Conservation (phyloP, 2,888 invertebrate genomes). For the Athrips mouffetella region DNA sequence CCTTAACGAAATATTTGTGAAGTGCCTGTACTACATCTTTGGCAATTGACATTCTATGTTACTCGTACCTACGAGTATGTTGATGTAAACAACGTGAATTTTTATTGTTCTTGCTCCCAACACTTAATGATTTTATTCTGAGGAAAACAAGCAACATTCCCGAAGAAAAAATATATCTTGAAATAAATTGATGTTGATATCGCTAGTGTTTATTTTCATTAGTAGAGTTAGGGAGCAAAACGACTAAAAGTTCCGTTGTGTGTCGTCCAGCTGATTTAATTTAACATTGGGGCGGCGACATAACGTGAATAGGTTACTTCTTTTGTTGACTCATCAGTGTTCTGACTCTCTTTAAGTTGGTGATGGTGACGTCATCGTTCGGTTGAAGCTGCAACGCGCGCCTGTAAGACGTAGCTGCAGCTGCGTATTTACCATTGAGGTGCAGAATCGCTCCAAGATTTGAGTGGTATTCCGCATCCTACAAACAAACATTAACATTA, state of each 20-base stretch:
- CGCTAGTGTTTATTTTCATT: no score
- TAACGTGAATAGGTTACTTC: constrained; percentile 46
- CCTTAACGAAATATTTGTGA: constrained; percentile 1
- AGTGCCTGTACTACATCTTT: constrained; percentile 50
- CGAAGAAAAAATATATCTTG: no score
- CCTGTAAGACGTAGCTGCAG: constrained; percentile 92
- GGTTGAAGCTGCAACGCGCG: constrained; percentile 92
- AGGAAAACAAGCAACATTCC: no score
- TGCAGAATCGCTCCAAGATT: constrained; percentile 97
- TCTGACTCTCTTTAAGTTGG: constrained; percentile 85
- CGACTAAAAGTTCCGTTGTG: no score
- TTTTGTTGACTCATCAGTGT: constrained; percentile 58
- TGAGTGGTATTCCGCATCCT: constrained; percentile 94
- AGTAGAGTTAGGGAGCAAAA: no score
- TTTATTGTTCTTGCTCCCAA: no score
- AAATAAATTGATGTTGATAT: no score
- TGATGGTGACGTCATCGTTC: constrained; percentile 91
- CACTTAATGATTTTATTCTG: no score
- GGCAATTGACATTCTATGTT: constrained; percentile 67
- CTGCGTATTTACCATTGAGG: constrained; percentile 91
- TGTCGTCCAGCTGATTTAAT: no score
- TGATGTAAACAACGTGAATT: constrained; percentile 1
- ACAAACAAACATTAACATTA: constrained; percentile 25
- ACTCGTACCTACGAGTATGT: no score
- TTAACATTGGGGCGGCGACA: no score